phyloP scores from a whole-genome alignment of 1,140 invertebrate species.

The Spodoptera frugiperda region DNA sequence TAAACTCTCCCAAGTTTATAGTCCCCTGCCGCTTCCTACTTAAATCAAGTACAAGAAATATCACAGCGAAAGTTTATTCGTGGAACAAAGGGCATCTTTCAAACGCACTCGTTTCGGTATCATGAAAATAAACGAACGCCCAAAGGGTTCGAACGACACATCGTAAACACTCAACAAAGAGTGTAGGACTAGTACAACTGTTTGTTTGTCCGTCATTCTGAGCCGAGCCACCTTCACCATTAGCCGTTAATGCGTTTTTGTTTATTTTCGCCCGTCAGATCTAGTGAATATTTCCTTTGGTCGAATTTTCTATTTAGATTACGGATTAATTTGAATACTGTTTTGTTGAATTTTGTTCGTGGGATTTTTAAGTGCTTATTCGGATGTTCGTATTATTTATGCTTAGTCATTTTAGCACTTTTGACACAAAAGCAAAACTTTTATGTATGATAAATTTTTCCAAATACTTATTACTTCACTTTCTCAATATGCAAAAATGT shows the following conservation, averaged over 20 bases:
- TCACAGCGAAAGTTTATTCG: slow-evolving; percentile 10
- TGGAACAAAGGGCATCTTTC: slow-evolving; percentile 34
- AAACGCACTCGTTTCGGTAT: slow-evolving; percentile 10
- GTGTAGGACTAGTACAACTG: slow-evolving; percentile 44
- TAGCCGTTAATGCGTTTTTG: slow-evolving; percentile 70
- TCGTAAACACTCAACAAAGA: slow-evolving; percentile 44
- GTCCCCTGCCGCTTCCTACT: not conserved
- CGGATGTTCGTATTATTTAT: not conserved
- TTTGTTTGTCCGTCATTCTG: slow-evolving; percentile 62
- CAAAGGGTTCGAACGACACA: slow-evolving; percentile 34
- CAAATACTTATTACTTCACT: too few species aligned
- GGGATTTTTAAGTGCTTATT: slow-evolving; percentile 1
- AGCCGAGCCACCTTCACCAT: slow-evolving; percentile 65
- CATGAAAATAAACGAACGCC: slow-evolving; percentile 35
- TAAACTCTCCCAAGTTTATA: not conserved
- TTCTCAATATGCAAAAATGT: too few species aligned
- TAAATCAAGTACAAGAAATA: slow-evolving; percentile 12
- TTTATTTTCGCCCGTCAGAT: slow-evolving; percentile 49
- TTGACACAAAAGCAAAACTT: too few species aligned
- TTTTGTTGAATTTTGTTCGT: not conserved
- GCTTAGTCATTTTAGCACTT: too few species aligned
- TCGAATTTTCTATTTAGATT: slow-evolving; percentile 6
- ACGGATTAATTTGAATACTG: not conserved
- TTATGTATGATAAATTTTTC: too few species aligned
- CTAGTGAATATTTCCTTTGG: slow-evolving; percentile 39